Evolutionary conservation across 2,888 invertebrate genomes (phyloP).

Genomic region (Agrotis ipsilon): DNA sequence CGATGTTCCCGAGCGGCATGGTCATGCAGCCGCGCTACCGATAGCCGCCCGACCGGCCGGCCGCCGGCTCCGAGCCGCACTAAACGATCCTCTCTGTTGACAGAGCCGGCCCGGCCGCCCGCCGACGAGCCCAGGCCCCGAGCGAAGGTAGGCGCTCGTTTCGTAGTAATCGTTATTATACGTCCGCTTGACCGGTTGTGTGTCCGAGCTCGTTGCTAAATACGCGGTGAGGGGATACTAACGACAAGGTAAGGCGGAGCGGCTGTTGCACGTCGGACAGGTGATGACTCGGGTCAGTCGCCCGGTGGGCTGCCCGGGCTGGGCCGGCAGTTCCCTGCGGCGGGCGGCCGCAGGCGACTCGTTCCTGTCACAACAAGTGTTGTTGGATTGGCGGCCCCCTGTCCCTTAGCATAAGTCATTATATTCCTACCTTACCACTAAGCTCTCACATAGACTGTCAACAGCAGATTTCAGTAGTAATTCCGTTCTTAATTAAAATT

Average conservation of each 20-base stretch:
- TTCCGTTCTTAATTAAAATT: conserved; percentile 68
- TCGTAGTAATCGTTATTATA: conserved; percentile 62
- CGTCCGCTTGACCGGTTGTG: conserved; percentile 78
- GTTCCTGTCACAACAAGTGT: conserved; percentile 87
- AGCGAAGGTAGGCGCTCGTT: conserved; percentile 78
- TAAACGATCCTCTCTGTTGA: conserved; percentile 52
- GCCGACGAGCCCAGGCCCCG: conserved; percentile 56
- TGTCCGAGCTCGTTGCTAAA: conserved; percentile 74
- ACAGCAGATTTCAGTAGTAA: conserved; percentile 71
- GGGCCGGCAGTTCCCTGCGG: conserved; percentile 92
- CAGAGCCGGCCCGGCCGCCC: conserved; percentile 83
- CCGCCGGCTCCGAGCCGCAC: conserved; percentile 91
- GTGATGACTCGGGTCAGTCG: conserved; percentile 56
- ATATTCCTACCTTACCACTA: conserved; percentile 66
- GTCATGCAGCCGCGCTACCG: conserved; percentile 97
- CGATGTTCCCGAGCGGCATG: conserved; percentile 89
- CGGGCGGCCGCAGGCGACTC: conserved; percentile 82
- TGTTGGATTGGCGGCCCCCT: conserved; percentile 91
- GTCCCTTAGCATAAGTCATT: conserved; percentile 77
- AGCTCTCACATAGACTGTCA: conserved; percentile 73
- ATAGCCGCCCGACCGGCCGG: conserved; percentile 92
- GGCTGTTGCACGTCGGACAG: conserved; percentile 71
- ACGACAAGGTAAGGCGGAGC: conserved; percentile 73
- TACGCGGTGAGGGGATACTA: conserved; percentile 75
- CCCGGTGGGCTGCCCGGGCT: conserved; percentile 75